Conservation (phyloP, 2,888 invertebrate genomes). For the Volucella bombylans region DNA sequence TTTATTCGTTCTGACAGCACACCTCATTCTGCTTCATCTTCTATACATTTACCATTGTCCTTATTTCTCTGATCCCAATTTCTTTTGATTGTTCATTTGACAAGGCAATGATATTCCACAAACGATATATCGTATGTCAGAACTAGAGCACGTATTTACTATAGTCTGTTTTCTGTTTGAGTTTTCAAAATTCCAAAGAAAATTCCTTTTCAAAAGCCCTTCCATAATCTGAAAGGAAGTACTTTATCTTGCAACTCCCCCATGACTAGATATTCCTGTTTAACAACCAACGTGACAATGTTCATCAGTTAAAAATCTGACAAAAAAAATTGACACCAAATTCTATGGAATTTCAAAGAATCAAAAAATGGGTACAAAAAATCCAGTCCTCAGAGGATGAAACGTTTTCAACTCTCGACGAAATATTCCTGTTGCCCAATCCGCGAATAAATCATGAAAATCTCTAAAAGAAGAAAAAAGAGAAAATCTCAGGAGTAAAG, state of each 20-base stretch:
- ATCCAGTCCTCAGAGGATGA: neutral
- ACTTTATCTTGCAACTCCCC: conserved; percentile 16
- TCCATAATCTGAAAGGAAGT: conserved; percentile 9
- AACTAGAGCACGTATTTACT: conserved; percentile 31
- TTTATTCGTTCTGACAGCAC: too few relatives aligned
- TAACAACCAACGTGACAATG: conserved; percentile 24
- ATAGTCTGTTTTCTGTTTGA: neutral
- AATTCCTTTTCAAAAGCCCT: neutral
- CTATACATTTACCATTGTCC: neutral
- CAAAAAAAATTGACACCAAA: conserved; percentile 32
- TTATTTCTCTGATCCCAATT: too few relatives aligned
- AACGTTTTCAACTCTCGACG: conserved; percentile 27
- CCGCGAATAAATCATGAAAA: conserved; percentile 48
- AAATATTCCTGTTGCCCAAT: conserved; percentile 25
- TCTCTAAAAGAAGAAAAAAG: neutral
- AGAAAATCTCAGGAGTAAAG: neutral
- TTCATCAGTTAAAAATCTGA: conserved; percentile 32
- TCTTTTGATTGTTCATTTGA: neutral
- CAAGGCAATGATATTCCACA: neutral
- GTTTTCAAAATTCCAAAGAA: neutral
- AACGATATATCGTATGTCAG: conserved; percentile 14
- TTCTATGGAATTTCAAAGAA: conserved; percentile 28
- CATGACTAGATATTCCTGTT: neutral
- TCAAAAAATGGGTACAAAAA: neutral
- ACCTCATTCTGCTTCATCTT: too few relatives aligned